Base-by-base conservation (phyloP, 2,888 invertebrate species). In the Lochmaea capreae region DNA sequence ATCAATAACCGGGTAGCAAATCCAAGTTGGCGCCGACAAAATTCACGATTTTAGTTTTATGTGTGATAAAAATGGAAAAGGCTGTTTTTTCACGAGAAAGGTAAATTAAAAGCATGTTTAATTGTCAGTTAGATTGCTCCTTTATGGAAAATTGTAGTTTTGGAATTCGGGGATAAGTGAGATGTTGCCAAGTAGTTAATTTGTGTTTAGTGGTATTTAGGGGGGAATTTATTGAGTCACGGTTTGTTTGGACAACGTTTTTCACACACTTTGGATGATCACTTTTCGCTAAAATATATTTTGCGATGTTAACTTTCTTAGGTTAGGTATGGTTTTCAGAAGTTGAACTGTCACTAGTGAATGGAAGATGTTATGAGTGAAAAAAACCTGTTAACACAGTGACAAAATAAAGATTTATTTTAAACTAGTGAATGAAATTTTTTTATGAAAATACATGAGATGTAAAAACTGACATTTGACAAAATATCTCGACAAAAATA, bases 31-130 rank as follows among this genome's bases (percentile, higher is more conserved):
- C 82, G 84, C 71, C 74, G 74, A 72, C 74, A 67, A 74, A 80
- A 80, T 78, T 77, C 79, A 80, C 78, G 77, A 80, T 80, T 83
- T 83, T 83, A 84, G 87, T 87, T 75, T 87, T 85, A 93, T 93
- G 92, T 92, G 92, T 87, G 92, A 92, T 89, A 91, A 90, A 89
- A 91, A 91, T 88, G 91, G 91, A 87, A 91, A 91, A 84, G 92
- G 92, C 86, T 93, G 92, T 88, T 93, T 92, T 89, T 92, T 91
- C 86, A 89, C 90, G 79, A 88, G 89, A 86, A 90, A 90, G 90
- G 90, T 90, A 88, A 89, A 84, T 84, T 72, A 81, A 79, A 80
- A 76, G 76, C 72, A 78, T 79, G 74, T 57, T 43, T 52, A 10
- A 18, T 43, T 59, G 18, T 65, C 3, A 14, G 10, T 22, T 63